phyloP scores from a whole-genome alignment of 2,888 invertebrate species.

The Suillia variegata region DNA sequence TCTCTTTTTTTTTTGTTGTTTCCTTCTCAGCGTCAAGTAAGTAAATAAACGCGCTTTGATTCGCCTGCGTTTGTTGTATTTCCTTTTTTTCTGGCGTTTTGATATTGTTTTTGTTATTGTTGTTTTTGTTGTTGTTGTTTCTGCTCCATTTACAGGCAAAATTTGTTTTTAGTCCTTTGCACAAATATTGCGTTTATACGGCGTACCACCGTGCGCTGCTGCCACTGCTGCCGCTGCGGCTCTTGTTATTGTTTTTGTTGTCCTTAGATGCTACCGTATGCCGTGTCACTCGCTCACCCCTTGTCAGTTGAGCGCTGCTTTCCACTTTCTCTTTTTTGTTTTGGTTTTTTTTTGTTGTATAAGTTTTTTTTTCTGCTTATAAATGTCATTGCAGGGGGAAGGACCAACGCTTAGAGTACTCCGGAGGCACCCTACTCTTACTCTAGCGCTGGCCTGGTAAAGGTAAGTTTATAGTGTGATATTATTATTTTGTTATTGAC shows the following conservation, averaged over 20 bases:
- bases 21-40: too few species aligned
- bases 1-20: too few species aligned
- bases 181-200: slow-evolving; percentile 9
- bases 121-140: too few species aligned
- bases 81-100: too few species aligned
- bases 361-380: too few species aligned
- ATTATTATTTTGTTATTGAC: slow-evolving; percentile 58
- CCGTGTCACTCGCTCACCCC: not conserved
- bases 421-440: slow-evolving; percentile 20
- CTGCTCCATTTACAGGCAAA: slow-evolving; percentile 49
- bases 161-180: slow-evolving; percentile 50
- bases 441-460: slow-evolving; percentile 47
- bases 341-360: slow-evolving; percentile 30
- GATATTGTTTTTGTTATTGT: too few species aligned
- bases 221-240: not conserved
- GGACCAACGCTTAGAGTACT: not conserved
- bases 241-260: too few species aligned
- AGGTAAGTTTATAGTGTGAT: slow-evolving; percentile 56
- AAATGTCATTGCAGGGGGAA: too few species aligned
- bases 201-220: too few species aligned
- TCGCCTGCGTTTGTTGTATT: too few species aligned
- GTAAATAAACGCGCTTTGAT: too few species aligned
- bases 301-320: too few species aligned
- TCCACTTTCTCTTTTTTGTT: slow-evolving; percentile 3
- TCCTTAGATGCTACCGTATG: not conserved